A percentile compares a stretch with the other conserved stretches of the same genome.
Evolutionary conservation across 1,140 invertebrate species (phyloP).

Genomic region (Camponotus vicinus): DNA sequence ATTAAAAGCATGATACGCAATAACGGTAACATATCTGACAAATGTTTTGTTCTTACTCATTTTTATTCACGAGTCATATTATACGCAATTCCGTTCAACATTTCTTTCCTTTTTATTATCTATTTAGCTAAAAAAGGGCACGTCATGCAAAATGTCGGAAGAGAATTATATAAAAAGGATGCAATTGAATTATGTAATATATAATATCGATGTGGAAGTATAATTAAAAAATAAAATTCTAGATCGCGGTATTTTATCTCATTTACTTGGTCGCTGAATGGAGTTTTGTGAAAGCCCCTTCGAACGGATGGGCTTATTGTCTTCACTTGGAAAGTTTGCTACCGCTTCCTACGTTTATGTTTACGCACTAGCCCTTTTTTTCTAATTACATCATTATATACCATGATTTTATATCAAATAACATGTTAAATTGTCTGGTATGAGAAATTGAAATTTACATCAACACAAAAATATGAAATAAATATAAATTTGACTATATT

Average conservation of each 20-base stretch:
- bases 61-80: too few species aligned
- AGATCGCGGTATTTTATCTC: slow-evolving; percentile 29
- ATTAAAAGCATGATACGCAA: neutral
- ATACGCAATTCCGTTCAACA: neutral
- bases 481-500: neutral
- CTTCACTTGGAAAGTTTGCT: slow-evolving; percentile 53
- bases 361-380: neutral
- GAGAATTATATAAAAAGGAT: neutral
- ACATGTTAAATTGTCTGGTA: neutral
- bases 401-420: neutral
- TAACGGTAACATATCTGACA: neutral
- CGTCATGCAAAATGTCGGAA: neutral
- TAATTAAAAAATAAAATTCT: slow-evolving; percentile 72
- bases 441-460: neutral
- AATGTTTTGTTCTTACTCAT: too few species aligned
- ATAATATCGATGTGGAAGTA: slow-evolving; percentile 63
- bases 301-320: slow-evolving; percentile 67
- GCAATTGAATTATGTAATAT: slow-evolving; percentile 63
- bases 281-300: slow-evolving; percentile 72
- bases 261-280: slow-evolving; percentile 63
- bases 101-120: neutral
- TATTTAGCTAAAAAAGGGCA: neutral
- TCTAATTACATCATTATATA: neutral
- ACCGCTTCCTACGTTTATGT: slow-evolving; percentile 15
- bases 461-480: neutral